phyloP scores from a whole-genome alignment of 2,888 invertebrate species.

The Cremastinae sp. region DNA sequence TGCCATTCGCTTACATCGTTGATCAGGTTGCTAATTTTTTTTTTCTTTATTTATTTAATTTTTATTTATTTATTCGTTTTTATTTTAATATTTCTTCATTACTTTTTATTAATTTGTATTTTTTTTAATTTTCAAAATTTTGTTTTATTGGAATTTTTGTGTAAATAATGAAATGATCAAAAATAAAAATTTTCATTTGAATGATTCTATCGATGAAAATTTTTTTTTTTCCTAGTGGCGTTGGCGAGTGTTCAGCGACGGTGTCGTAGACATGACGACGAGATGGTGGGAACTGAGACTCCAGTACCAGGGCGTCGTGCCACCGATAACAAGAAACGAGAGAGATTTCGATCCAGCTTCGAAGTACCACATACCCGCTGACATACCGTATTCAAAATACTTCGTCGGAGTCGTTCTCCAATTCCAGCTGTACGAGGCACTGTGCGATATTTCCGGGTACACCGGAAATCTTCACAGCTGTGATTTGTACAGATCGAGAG shows the following conservation, averaged over 20 bases:
- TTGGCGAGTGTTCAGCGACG: constrained; percentile 89
- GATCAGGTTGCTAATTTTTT: constrained; percentile 84
- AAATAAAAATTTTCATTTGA: constrained; percentile 14
- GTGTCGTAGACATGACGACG: constrained; percentile 87
- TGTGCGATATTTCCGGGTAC: constrained; percentile 89
- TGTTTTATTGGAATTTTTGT: constrained; percentile 6
- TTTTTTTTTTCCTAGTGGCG: constrained; percentile 84
- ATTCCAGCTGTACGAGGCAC: constrained; percentile 91
- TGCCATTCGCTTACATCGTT: constrained; percentile 90
- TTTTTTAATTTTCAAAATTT: not conserved
- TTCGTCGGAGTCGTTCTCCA: constrained; percentile 91
- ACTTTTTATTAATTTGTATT: no score
- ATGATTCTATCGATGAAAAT: constrained; percentile 10
- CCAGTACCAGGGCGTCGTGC: constrained; percentile 88
- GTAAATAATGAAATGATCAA: no score
- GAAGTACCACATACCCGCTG: constrained; percentile 91
- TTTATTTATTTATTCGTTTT: no score
- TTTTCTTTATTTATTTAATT: constrained; percentile 50
- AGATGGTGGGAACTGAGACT: constrained; percentile 89
- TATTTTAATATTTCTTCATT: no score
- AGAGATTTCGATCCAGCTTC: constrained; percentile 91
- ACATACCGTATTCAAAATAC: constrained; percentile 85
- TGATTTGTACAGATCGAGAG: constrained; percentile 89
- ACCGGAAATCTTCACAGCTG: constrained; percentile 89
- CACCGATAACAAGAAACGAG: constrained; percentile 86